phyloP scores from a whole-genome alignment of 1,140 invertebrate genomes.

The Pogonomyrmex barbatus region DNA sequence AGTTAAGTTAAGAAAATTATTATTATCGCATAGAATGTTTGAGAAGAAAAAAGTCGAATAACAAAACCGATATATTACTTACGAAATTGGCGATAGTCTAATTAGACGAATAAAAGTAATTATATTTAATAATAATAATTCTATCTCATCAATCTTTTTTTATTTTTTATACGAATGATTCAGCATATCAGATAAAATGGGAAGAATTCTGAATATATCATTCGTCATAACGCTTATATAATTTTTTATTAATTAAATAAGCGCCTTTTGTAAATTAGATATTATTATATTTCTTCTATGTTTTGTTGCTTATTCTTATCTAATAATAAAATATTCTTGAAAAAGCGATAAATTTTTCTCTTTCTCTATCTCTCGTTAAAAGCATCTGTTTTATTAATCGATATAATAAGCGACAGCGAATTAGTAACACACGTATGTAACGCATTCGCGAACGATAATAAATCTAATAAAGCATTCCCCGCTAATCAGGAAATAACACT shows the following conservation, averaged over 20 bases:
- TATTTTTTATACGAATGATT: not conserved
- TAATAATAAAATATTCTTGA: not conserved
- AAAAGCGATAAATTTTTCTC: conserved; percentile 29
- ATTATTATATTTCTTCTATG: not conserved
- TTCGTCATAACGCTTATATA: not conserved
- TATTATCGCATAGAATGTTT: not conserved
- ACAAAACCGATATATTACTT: not conserved
- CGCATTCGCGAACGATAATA: conserved; percentile 68
- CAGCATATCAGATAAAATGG: not conserved
- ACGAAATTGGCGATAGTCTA: not conserved
- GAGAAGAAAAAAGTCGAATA: not conserved
- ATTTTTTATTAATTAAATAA: conserved; percentile 13
- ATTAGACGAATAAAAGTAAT: not conserved
- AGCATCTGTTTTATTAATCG: conserved; percentile 52
- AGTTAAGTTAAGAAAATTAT: conserved; percentile 12
- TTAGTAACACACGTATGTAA: conserved; percentile 63
- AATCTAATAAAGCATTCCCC: conserved; percentile 79
- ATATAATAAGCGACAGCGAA: conserved; percentile 52
- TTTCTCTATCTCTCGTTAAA: conserved; percentile 11
- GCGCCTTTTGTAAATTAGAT: not conserved
- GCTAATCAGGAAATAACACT: conserved; percentile 79
- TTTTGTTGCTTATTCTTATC: not conserved
- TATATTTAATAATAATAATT: not conserved
- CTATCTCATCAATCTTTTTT: not conserved
- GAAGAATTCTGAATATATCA: not conserved